A percentile compares a stretch with the other conserved stretches of the same genome.
Evolutionary conservation across 1,140 invertebrate genomes (phyloP).

Genomic region (Rhagoletis pomonella): DNA sequence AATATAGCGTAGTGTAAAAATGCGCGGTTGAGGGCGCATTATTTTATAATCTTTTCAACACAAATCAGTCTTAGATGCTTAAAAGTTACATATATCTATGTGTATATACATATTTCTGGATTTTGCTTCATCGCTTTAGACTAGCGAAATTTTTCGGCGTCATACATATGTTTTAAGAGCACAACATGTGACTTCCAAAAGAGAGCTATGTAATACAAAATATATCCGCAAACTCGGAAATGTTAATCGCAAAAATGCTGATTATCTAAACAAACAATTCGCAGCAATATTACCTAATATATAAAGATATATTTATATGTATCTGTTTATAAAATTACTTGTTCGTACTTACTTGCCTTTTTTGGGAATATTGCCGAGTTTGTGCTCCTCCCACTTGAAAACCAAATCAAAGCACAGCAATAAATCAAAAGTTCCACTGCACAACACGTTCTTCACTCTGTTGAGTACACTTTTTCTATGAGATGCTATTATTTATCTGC

Average conservation of each 20-base stretch:
- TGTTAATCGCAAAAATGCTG: no score
- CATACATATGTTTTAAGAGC: background rate
- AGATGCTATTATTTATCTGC: background rate
- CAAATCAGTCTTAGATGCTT: no score
- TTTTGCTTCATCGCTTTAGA: background rate
- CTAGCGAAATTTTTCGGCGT: background rate
- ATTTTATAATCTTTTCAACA: no score
- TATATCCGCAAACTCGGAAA: no score
- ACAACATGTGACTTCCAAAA: background rate
- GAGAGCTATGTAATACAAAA: no score
- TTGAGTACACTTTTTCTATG: background rate
- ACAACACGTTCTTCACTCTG: background rate
- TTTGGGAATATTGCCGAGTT: constrained; percentile 29
- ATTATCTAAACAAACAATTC: no score
- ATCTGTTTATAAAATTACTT: constrained; percentile 36
- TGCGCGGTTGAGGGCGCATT: no score
- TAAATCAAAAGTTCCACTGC: background rate
- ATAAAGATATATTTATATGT: background rate
- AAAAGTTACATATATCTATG: background rate
- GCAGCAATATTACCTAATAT: no score
- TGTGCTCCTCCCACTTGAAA: constrained; percentile 15
- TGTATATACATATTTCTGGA: background rate
- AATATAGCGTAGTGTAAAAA: no score
- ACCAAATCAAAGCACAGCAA: background rate
- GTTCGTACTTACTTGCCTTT: constrained; percentile 44